Evolutionary conservation across 2,113 vertebrate genomes (phyloP), one percentile per base, ranked within the genome.

Genomic region (Scomber colias): DNA sequence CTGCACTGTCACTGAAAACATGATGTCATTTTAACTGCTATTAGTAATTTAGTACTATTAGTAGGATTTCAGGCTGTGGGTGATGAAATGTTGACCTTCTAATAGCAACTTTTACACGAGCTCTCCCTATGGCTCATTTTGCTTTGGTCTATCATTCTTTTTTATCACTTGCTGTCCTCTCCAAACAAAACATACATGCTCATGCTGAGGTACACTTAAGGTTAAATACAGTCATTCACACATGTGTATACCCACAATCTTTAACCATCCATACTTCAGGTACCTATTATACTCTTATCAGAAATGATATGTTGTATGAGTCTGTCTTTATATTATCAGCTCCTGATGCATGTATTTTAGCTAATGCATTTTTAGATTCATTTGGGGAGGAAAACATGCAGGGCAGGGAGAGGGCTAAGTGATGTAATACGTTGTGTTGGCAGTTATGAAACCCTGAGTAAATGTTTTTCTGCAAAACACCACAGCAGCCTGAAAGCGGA

Each of bases 351-450:
- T 11, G 59, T 73, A 17, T 31, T 73, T 73, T 66, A 77, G 54
- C 35, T 1, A 24, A 74, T 64, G 60, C 54, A 16, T 62, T 80
- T 75, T 40, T 3, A 35, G 30, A 63, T 16, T 61, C 46, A 54
- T 60, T 27, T 48, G 6, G 7, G 56, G 51, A 69, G 71, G 59
- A 57, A 55, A 44, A 68, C 9, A 48, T 68, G 51, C 40, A 53
- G 67, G 66, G 27, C 62, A 71, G 44, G 10, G 44, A 72, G 64
- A 72, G 64, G 35, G 21, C 60, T 71, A 27, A 16, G 57, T 77
- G 60, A 90, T 80, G 80, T 86, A 75, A 87, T 67, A 50, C 71
- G 35, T 83, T 68, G 31, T 63, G 40, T 79, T 85, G 68, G 66
- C 56, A 60, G 79, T 75, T 80, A 70, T 61, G 68, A 80, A 85